A percentile compares a stretch with the other conserved stretches of the same genome.
These are phyloP conservation scores for Allolobophora icterica DNA, from an alignment of 2,888 invertebrate species.

Conservation along the genomic window DNA sequence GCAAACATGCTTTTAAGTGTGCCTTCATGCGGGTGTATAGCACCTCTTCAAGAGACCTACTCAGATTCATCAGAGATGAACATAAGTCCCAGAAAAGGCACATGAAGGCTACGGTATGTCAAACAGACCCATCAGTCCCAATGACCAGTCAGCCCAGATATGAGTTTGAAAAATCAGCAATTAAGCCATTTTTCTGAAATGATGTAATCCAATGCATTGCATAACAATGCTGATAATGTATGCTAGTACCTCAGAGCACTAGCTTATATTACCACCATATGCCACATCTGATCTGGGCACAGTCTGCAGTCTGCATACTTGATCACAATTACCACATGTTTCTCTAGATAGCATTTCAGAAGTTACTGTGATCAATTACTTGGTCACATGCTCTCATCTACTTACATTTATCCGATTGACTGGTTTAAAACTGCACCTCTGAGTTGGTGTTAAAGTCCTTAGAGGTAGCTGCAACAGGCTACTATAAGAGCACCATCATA, in stretches of 20 bases:
- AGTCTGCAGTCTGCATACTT: too few relatives aligned
- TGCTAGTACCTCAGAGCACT: background rate
- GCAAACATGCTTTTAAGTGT: background rate
- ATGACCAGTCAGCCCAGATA: background rate
- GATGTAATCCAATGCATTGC: background rate
- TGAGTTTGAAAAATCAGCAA: background rate
- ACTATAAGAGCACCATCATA: background rate
- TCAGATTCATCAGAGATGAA: background rate
- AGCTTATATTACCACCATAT: background rate
- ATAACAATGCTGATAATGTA: background rate
- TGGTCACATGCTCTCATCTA: background rate
- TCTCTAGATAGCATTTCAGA: too few relatives aligned
- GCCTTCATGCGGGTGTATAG: too few relatives aligned
- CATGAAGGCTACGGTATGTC: background rate
- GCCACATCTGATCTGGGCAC: too few relatives aligned
- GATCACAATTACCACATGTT: too few relatives aligned
- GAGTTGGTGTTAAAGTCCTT: too few relatives aligned
- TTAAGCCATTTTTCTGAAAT: background rate
- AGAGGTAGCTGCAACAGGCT: too few relatives aligned
- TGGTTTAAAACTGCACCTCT: background rate
- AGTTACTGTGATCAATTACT: too few relatives aligned
- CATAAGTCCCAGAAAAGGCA: background rate
- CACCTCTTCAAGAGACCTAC: too few relatives aligned
- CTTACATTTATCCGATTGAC: background rate
- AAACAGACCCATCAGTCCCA: background rate